Conservation (phyloP, 2,113 vertebrate species). For the Siniperca chuatsi region DNA sequence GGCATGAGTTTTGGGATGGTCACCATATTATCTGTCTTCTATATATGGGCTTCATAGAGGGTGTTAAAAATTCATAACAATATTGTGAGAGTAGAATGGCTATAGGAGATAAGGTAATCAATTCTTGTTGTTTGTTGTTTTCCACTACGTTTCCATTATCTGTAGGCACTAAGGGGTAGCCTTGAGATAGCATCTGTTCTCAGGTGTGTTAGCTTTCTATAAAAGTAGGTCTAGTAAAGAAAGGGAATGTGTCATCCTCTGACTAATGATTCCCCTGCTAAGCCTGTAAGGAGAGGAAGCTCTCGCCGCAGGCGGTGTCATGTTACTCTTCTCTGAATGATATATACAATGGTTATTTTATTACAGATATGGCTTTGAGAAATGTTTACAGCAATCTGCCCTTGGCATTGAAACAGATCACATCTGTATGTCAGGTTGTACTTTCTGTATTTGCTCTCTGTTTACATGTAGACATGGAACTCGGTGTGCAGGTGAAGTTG, state of each 20-base stretch:
- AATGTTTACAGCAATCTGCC: not conserved
- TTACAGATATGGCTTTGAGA: not conserved
- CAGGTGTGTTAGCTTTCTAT: not conserved
- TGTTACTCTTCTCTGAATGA: not conserved
- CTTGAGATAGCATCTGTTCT: not conserved
- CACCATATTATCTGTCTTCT: not conserved
- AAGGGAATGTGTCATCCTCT: not conserved
- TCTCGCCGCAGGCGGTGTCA: not conserved
- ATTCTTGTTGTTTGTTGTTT: not conserved
- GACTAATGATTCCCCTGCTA: too few species aligned
- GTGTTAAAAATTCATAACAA: not conserved
- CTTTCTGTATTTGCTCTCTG: conserved; percentile 25
- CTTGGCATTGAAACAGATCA: not conserved
- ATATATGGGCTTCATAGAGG: not conserved
- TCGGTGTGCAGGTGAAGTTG: conserved; percentile 93
- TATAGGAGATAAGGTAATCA: not conserved
- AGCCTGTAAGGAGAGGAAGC: too few species aligned
- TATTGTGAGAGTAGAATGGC: not conserved
- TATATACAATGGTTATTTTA: not conserved
- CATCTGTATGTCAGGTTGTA: not conserved
- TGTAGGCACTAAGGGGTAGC: not conserved
- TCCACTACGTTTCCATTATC: not conserved
- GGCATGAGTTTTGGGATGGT: not conserved
- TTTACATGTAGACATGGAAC: conserved; percentile 89
- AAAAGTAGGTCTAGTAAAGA: not conserved